Conservation (phyloP, 2,113 vertebrate species). For the Tricholaema leucomelas region DNA sequence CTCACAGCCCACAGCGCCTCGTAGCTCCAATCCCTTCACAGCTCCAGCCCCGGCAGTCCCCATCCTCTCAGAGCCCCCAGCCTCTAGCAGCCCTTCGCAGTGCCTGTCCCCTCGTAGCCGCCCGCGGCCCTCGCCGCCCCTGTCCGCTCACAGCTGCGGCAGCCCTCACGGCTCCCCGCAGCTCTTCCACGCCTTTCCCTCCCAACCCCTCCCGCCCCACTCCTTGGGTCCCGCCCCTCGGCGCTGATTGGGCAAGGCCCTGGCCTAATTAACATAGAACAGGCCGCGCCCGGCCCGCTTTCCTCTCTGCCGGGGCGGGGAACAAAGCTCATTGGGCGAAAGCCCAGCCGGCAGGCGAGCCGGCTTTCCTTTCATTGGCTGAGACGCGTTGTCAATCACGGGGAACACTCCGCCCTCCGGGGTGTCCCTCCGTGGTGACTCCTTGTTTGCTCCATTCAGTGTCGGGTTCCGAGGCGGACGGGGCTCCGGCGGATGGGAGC, state of each 20-base stretch:
- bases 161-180: too few species aligned
- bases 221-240: fast-evolving
- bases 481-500: neutral
- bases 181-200: too few species aligned
- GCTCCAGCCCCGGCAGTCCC: too few species aligned
- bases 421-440: neutral
- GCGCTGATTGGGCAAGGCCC: neutral
- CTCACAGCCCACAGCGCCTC: too few species aligned
- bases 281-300: neutral
- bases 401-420: neutral
- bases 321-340: neutral
- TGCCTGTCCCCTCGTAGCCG: too few species aligned
- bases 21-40: too few species aligned
- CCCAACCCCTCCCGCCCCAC: neutral
- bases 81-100: too few species aligned
- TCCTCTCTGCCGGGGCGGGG: neutral
- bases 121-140: too few species aligned
- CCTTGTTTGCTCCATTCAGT: neutral
- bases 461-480: neutral
- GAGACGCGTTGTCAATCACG: fast-evolving
- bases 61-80: too few species aligned
- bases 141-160: too few species aligned
- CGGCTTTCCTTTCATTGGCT: fast-evolving
- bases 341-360: fast-evolving
- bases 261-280: neutral